Percentiles rank a stretch among this genome's conserved stretches.
phyloP scores from a whole-genome alignment of 2,797 vertebrate species.

The Acanthiza pusilla region DNA sequence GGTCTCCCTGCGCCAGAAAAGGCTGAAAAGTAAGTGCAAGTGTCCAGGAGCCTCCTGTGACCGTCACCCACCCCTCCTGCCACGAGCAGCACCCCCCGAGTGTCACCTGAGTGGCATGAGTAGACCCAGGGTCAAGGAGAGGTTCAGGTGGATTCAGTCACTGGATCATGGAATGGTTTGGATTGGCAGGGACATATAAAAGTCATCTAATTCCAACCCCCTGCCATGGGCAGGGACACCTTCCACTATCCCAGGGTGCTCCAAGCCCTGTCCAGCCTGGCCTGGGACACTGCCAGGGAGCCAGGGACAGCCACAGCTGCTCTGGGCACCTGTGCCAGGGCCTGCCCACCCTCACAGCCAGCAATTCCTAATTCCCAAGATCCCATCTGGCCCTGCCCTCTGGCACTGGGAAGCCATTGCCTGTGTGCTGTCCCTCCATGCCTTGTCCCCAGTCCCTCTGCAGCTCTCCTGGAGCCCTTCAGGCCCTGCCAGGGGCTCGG shows the following conservation, averaged over 20 bases:
- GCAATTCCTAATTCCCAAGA: background rate
- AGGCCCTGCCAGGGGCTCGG: background rate
- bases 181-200: background rate
- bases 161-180: background rate
- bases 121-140: background rate
- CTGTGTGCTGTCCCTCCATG: accelerated
- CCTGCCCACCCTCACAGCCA: background rate
- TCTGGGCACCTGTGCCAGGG: background rate
- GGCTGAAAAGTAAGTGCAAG: constrained; percentile 85
- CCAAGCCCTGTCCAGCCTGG: accelerated
- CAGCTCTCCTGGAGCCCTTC: background rate
- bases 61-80: accelerated
- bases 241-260: accelerated
- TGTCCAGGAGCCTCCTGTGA: background rate
- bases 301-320: background rate
- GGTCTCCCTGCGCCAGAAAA: constrained; percentile 91
- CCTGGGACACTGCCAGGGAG: accelerated
- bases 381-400: background rate
- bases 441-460: background rate
- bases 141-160: background rate
- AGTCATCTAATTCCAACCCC: background rate
- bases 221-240: background rate
- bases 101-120: background rate
- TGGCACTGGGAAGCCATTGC: background rate
- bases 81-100: accelerated